phyloP scores from a whole-genome alignment of 2,113 vertebrate genomes.

The Circaetus cinerascens region DNA sequence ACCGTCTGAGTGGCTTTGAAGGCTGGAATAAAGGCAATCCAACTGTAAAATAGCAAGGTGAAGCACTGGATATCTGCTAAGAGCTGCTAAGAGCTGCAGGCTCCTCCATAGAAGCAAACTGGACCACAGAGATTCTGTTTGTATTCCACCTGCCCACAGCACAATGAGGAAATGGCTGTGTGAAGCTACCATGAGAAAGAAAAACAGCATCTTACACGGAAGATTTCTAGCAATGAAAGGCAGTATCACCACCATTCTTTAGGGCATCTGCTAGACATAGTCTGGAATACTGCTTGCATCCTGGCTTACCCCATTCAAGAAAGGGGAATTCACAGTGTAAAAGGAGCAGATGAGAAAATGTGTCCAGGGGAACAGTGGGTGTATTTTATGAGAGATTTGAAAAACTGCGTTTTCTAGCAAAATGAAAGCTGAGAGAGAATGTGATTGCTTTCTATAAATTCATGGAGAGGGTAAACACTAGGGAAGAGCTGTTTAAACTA shows the following conservation, averaged over 20 bases:
- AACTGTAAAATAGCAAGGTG: neutral
- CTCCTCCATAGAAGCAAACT: neutral
- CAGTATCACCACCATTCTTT: neutral
- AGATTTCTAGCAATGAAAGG: neutral
- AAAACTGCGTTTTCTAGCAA: neutral
- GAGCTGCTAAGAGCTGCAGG: neutral
- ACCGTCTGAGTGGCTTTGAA: neutral
- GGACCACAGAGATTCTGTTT: neutral
- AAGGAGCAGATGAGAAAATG: neutral
- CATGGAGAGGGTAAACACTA: constrained; percentile 11
- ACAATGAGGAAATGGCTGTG: fast-evolving
- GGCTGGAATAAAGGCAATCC: neutral
- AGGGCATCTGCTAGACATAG: neutral
- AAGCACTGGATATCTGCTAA: neutral
- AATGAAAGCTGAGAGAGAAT: neutral
- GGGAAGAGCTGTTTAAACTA: constrained; percentile 37
- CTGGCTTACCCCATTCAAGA: neutral
- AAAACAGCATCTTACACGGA: neutral
- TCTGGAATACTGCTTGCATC: neutral
- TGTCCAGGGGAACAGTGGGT: neutral
- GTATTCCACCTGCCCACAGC: neutral
- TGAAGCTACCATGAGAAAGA: neutral
- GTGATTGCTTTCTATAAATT: constrained; percentile 38
- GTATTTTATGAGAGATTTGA: neutral
- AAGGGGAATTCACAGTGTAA: neutral